These are phyloP conservation scores for Camelus bactrianus DNA, from an alignment of 2,113 vertebrate species.

Conservation along the genomic window DNA sequence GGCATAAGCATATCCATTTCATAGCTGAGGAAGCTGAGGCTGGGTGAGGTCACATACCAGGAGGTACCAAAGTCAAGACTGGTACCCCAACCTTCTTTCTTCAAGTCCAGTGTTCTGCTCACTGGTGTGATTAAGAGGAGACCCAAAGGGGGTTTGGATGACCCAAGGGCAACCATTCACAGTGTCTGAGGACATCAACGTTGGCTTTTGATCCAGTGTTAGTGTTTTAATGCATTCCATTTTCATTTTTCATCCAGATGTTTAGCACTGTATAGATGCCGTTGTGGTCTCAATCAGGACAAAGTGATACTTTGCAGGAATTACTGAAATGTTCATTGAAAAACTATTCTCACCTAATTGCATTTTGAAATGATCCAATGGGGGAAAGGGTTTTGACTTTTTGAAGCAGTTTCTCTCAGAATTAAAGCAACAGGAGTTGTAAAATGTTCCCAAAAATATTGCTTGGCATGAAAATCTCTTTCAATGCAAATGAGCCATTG, in stretches of 20 bases:
- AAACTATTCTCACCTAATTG: conserved; percentile 49
- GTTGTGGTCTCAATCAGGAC: neutral
- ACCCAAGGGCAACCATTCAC: neutral
- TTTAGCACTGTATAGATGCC: neutral
- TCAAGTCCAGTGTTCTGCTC: neutral
- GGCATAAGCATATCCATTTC: neutral
- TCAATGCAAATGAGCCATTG: conserved; percentile 79
- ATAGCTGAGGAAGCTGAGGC: neutral
- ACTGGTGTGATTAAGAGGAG: conserved; percentile 1
- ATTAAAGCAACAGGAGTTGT: conserved; percentile 73
- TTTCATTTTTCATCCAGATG: neutral
- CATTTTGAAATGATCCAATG: conserved; percentile 55
- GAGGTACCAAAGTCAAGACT: neutral
- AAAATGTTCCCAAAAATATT: conserved; percentile 76
- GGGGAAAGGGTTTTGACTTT: conserved; percentile 22
- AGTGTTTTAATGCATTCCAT: neutral
- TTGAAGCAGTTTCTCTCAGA: conserved; percentile 61
- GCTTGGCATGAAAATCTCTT: conserved; percentile 72
- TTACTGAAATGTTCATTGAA: conserved; percentile 32
- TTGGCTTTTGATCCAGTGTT: neutral
- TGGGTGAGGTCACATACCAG: neutral
- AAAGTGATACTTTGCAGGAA: neutral
- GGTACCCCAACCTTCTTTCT: neutral
- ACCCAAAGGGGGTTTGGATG: neutral
- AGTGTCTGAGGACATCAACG: neutral